Conservation (phyloP, 2,113 vertebrate species). For the Nycticebus coucang region DNA sequence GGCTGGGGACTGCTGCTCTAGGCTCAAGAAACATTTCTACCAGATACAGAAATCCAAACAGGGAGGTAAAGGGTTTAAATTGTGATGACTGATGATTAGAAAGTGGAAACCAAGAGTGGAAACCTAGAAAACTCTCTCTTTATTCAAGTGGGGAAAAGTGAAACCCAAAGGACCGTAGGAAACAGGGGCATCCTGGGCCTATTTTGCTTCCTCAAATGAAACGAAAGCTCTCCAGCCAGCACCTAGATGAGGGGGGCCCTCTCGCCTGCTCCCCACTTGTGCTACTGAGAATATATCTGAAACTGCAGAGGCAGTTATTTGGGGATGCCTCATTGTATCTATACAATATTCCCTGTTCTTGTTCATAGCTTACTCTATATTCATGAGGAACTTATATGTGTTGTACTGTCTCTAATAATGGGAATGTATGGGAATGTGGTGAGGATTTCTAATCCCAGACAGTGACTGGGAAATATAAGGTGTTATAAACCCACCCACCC, state of each 20-base stretch:
- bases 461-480: not conserved
- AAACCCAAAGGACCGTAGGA: not conserved
- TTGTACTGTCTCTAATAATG: not conserved
- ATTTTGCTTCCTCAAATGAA: not conserved
- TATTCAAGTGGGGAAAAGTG: not conserved
- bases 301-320: not conserved
- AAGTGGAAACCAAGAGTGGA: not conserved
- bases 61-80: not conserved
- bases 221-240: not conserved
- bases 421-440: not conserved
- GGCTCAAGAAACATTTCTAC: not conserved
- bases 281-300: not conserved
- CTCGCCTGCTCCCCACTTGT: not conserved
- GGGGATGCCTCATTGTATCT: not conserved
- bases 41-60: not conserved
- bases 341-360: not conserved
- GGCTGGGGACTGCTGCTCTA: no score
- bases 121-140: not conserved
- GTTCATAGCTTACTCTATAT: not conserved
- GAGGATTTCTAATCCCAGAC: not conserved
- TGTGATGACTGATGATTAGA: not conserved
- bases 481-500: not conserved
- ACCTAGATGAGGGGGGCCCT: not conserved
- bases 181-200: not conserved
- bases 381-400: not conserved